These are phyloP conservation scores for Parascotia fuliginaria DNA, from an alignment of 2,888 invertebrate genomes.

Conservation along the genomic window DNA sequence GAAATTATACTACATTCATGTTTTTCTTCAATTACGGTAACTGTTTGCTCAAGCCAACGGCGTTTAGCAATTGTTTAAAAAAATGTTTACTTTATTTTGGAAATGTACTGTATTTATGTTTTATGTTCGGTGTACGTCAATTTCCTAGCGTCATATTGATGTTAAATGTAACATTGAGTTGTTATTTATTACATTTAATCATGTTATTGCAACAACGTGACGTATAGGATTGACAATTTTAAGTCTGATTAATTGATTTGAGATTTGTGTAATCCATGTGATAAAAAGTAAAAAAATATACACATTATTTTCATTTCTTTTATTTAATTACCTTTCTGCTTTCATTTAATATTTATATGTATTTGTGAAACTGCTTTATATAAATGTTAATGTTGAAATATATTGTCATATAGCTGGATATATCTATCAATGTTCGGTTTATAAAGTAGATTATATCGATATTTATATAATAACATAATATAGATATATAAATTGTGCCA, in stretches of 20 bases:
- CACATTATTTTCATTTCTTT: constrained; percentile 67
- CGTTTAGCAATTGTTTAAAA: constrained; percentile 44
- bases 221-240: constrained; percentile 33
- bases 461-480: constrained; percentile 43
- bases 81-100: constrained; percentile 36
- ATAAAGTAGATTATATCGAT: constrained; percentile 56
- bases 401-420: constrained; percentile 52
- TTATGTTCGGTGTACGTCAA: constrained; percentile 38
- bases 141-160: constrained; percentile 16
- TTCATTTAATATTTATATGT: constrained; percentile 61
- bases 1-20: constrained; percentile 47
- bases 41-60: constrained; percentile 75
- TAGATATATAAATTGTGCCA: constrained; percentile 65
- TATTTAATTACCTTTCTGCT: constrained; percentile 60
- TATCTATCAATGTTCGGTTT: constrained; percentile 63
- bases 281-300: constrained; percentile 78
- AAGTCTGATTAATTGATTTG: constrained; percentile 72
- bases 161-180: constrained; percentile 8
- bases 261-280: constrained; percentile 75
- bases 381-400: constrained; percentile 63
- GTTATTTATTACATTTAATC: constrained; percentile 5
- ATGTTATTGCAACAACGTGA: constrained; percentile 16
- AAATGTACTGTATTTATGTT: constrained; percentile 51
- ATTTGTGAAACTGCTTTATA: constrained; percentile 68
- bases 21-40: constrained; percentile 70